A percentile compares a stretch with the other conserved stretches of the same genome.
These are phyloP conservation scores for Papilio polytes DNA, from an alignment of 1,140 invertebrate genomes.

Conservation along the genomic window DNA sequence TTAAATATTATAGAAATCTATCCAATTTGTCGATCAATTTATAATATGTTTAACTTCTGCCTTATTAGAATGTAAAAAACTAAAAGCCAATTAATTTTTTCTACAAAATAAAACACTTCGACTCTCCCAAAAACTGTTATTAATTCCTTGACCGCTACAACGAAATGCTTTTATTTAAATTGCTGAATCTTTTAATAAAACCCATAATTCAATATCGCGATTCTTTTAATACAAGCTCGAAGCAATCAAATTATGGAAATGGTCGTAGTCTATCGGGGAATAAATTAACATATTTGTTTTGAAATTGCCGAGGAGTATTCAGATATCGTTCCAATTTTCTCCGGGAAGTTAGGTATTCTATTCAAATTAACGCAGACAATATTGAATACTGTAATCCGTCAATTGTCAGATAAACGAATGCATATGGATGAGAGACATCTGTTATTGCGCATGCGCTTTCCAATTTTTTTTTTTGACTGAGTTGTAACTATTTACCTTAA, in stretches of 20 bases:
- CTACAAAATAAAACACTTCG: not conserved
- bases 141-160: constrained; percentile 38
- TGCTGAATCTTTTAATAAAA: constrained; percentile 50
- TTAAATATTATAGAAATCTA: not conserved
- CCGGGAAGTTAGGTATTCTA: constrained; percentile 68
- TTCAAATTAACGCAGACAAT: constrained; percentile 75
- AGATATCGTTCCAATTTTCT: constrained; percentile 74
- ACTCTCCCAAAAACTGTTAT: constrained; percentile 22
- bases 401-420: constrained; percentile 57
- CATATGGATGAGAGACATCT: constrained; percentile 70
- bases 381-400: constrained; percentile 73
- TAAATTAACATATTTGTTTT: constrained; percentile 78
- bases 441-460: constrained; percentile 41
- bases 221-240: constrained; percentile 71
- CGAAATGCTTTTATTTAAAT: constrained; percentile 41
- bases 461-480: no score
- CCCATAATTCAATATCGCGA: constrained; percentile 60
- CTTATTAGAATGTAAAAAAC: not conserved
- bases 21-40: not conserved
- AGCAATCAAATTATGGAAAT: constrained; percentile 76
- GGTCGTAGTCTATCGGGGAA: constrained; percentile 61
- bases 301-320: constrained; percentile 75
- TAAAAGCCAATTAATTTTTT: not conserved
- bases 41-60: not conserved
- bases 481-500: no score